Evolutionary conservation across 1,140 invertebrate genomes (phyloP), one percentile per base, ranked within the genome.

Genomic region (Polypedilum vanderplanki): DNA sequence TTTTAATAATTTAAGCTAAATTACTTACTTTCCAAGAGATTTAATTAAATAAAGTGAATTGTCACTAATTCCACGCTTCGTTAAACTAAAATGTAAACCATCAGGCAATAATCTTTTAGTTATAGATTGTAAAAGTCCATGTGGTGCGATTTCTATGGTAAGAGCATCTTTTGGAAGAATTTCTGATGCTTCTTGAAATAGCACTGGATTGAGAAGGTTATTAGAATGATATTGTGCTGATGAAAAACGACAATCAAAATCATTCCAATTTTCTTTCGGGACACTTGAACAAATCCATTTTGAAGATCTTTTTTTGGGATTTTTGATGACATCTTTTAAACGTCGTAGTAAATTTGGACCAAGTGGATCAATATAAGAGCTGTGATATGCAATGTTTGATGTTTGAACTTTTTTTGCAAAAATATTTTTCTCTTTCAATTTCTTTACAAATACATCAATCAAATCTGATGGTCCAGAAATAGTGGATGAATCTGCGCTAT

Each of bases 211-310:
- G 67, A 96, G 82, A 5, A 97, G 83, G 82, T 98, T 98, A 80
- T 98, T 97, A 0, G 95, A 95, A 79, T 96, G 93, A 80, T 98
- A 98, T 78, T 95, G 93, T 3, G 95, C 90, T 0, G 94, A 97
- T 0, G 90, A 95, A 10, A 87, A 80, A 75, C 88, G 85, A 1
- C 90, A 89, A 3, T 87, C 81, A 0, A 89, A 80, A 4, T 87
- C 85, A n/a, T 88, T 86, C 95, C 94, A 97, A 33, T 85, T 80
- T n/a, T 76, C 76, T 79, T 94, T 89, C 0, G 90, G 88, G 24
- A 96, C 88, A 0, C 95, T 97, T 0, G 93, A 91, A 77, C 93
- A 94, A 0, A 97, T 82, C 95, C 96, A 98, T 76, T 90, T 90
- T 0, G 84, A 79, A 9, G 90, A 91, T 33, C 95, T 87, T 10